Conservation (phyloP, 2,797 vertebrate genomes). For the Gymnoscopelus microlampas region DNA sequence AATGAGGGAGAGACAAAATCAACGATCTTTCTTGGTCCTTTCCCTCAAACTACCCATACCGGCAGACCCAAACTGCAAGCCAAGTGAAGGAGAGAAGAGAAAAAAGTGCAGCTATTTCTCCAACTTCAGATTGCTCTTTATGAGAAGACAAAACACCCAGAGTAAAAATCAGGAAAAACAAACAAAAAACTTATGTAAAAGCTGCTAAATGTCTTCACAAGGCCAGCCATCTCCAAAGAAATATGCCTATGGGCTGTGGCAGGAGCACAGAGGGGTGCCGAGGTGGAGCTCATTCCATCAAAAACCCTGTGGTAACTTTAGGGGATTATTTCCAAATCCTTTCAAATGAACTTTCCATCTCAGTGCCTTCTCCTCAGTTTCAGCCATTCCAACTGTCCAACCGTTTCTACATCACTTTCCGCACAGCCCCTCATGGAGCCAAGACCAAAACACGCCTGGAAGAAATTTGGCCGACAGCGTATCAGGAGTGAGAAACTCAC, state of each 20-base stretch:
- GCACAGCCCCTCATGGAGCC: conserved; percentile 62
- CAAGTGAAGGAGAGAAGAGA: not conserved
- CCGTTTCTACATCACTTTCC: conserved; percentile 83
- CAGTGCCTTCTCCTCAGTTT: conserved; percentile 77
- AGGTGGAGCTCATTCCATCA: conserved; percentile 66
- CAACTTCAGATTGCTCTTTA: not conserved
- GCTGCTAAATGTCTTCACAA: conserved; percentile 15
- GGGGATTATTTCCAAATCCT: conserved; percentile 84
- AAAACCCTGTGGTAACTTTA: conserved; percentile 80
- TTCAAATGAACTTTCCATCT: conserved; percentile 83
- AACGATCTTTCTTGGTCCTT: conserved; percentile 42
- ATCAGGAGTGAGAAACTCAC: conserved; percentile 13
- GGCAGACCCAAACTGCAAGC: not conserved
- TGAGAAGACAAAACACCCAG: conserved; percentile 13
- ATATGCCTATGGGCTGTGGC: conserved; percentile 34
- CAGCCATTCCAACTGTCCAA: conserved; percentile 84
- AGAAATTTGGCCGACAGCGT: conserved; percentile 57
- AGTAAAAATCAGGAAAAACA: conserved; percentile 32
- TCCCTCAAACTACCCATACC: no score
- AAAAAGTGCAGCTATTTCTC: not conserved
- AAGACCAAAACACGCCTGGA: conserved; percentile 66
- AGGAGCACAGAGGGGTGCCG: conserved; percentile 51
- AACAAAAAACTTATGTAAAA: not conserved
- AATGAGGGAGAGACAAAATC: conserved; percentile 67
- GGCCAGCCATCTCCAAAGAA: conserved; percentile 38